phyloP scores from a whole-genome alignment of 2,113 vertebrate genomes.

The Embiotoca jacksoni region DNA sequence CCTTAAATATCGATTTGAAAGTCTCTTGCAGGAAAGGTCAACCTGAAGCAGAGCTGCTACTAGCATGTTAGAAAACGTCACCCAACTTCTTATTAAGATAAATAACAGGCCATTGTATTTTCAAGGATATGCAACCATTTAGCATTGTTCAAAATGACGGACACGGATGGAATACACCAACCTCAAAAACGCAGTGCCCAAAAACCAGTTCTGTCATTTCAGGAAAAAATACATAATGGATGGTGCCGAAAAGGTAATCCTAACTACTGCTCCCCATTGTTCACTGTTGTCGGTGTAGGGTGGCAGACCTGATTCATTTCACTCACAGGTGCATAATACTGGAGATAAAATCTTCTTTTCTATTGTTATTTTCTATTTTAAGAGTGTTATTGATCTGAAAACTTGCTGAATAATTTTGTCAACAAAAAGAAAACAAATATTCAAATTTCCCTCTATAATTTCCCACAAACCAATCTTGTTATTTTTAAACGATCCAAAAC shows the following conservation, averaged over 20 bases:
- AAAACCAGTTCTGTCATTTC: constrained; percentile 2
- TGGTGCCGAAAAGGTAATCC: background rate
- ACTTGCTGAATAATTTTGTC: background rate
- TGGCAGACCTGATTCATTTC: background rate
- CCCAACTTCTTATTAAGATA: background rate
- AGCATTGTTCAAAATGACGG: constrained; percentile 1
- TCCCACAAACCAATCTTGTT: no score
- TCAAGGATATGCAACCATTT: background rate
- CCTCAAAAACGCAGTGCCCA: constrained; percentile 4
- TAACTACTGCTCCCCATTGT: background rate
- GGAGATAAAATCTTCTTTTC: background rate
- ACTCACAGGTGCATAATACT: background rate
- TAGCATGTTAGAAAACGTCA: background rate
- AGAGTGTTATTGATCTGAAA: no score
- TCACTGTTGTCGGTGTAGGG: background rate
- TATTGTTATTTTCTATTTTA: background rate
- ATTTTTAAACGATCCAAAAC: no score
- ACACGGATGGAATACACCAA: constrained; percentile 22
- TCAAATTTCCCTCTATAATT: no score
- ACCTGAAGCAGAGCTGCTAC: background rate
- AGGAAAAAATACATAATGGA: background rate
- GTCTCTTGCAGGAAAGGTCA: background rate
- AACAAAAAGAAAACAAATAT: background rate
- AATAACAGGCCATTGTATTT: constrained; percentile 2
- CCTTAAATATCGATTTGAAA: background rate